A percentile compares a stretch with the other conserved stretches of the same genome.
These are phyloP conservation scores for Mus minutoides DNA, from an alignment of 2,797 vertebrate species.

Conservation along the genomic window DNA sequence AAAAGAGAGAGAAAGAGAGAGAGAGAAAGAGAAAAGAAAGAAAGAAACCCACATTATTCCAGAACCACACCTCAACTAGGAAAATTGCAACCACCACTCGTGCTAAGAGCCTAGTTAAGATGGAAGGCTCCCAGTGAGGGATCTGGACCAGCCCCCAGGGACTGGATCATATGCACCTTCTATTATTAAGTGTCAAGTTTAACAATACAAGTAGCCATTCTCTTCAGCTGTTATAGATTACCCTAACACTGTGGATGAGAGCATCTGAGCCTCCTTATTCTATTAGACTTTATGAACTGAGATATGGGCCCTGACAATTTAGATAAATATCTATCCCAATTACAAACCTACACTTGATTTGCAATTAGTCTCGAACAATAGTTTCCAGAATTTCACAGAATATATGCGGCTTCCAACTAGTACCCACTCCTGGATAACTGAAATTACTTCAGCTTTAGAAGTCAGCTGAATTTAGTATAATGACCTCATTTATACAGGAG, in stretches of 20 bases:
- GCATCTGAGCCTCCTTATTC: not conserved
- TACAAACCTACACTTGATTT: constrained; percentile 69
- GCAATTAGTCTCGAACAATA: constrained; percentile 65
- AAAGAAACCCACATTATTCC: not conserved
- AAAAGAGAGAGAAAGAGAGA: no score
- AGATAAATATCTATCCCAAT: constrained; percentile 52
- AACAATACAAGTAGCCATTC: not conserved
- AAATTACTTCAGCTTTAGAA: constrained; percentile 61
- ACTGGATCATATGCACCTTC: not conserved
- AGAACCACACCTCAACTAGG: not conserved
- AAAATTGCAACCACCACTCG: not conserved
- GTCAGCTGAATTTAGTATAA: constrained; percentile 42
- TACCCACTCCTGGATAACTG: constrained; percentile 15
- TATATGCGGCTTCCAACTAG: constrained; percentile 58
- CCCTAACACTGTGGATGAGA: not conserved
- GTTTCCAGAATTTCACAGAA: constrained; percentile 60
- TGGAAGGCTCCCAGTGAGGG: not conserved
- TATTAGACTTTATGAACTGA: not conserved
- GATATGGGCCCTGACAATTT: constrained; percentile 46
- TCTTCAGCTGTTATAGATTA: constrained; percentile 43
- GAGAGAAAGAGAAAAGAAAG: no score
- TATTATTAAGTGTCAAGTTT: constrained; percentile 14
- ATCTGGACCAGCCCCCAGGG: not conserved
- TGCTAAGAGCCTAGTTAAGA: not conserved
- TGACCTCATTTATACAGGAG: constrained; percentile 58